Percentiles rank a stretch among this genome's conserved stretches.
These are phyloP conservation scores for Drosophila aff. DNA, from an alignment of 1,140 invertebrate genomes.

Conservation along the genomic window DNA sequence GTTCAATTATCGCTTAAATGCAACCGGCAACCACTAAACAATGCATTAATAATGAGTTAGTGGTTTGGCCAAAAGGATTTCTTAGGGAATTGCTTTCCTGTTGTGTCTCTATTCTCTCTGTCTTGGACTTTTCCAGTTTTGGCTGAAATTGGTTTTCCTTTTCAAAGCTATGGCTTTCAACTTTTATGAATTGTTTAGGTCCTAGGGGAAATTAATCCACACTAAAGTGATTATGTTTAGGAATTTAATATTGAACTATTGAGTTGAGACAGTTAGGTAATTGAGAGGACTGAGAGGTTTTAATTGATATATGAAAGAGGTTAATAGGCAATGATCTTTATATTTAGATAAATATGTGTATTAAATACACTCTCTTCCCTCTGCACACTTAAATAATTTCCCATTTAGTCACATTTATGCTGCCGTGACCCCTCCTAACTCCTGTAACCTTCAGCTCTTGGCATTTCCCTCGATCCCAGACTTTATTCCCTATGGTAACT, in stretches of 20 bases:
- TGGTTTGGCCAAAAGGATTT: slow-evolving; percentile 7
- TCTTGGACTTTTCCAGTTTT: slow-evolving; percentile 12
- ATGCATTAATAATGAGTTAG: slow-evolving; percentile 39
- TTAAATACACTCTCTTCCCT: not conserved
- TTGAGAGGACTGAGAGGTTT: not conserved
- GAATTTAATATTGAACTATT: slow-evolving; percentile 7
- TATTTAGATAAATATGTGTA: not conserved
- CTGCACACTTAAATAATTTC: not conserved
- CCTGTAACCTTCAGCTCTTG: slow-evolving; percentile 4
- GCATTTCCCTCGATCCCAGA: not conserved
- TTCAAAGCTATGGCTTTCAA: slow-evolving; percentile 4
- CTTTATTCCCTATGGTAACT: slow-evolving; percentile 4
- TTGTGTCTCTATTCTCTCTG: not conserved
- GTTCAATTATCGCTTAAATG: slow-evolving; percentile 49
- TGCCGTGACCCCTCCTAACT: not conserved
- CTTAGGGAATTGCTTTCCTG: slow-evolving; percentile 1
- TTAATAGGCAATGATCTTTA: not conserved
- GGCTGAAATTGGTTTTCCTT: slow-evolving; percentile 21
- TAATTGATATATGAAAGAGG: not conserved
- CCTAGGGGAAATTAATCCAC: slow-evolving; percentile 21
- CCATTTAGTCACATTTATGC: not conserved
- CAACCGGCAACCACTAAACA: slow-evolving; percentile 29
- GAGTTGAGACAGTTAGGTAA: not conserved
- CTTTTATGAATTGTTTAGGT: slow-evolving; percentile 11
- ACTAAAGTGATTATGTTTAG: slow-evolving; percentile 14